These are phyloP conservation scores for Netelia inedita DNA, from an alignment of 2,888 invertebrate species.

Conservation along the genomic window DNA sequence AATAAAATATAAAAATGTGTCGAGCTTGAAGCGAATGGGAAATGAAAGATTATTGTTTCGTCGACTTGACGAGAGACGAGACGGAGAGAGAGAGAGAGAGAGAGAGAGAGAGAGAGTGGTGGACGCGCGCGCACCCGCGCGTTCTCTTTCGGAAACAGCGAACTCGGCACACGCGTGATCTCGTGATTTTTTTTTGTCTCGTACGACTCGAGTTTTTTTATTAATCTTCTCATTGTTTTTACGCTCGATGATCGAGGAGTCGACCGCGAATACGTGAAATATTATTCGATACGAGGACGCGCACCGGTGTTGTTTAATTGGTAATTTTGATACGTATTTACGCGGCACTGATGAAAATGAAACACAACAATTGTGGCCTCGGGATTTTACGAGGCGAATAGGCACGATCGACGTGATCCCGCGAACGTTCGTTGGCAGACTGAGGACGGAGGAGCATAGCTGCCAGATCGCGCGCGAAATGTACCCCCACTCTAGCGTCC, in stretches of 20 bases:
- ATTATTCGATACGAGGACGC: neutral
- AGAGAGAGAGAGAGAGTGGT: slow-evolving; percentile 16
- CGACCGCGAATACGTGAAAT: neutral
- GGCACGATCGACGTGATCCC: slow-evolving; percentile 7
- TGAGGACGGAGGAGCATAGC: slow-evolving; percentile 56
- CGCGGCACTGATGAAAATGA: neutral
- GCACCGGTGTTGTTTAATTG: neutral
- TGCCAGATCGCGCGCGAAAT: too few relatives aligned
- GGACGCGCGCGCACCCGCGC: slow-evolving; percentile 59
- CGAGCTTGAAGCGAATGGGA: too few relatives aligned
- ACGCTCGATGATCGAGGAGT: neutral
- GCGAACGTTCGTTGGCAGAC: slow-evolving; percentile 38
- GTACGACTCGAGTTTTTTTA: neutral
- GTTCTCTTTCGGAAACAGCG: slow-evolving; percentile 52
- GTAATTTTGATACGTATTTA: neutral
- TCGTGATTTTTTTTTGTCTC: slow-evolving; percentile 6
- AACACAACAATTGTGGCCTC: too few relatives aligned
- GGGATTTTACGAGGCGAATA: neutral
- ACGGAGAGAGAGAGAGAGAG: neutral
- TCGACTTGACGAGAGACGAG: neutral
- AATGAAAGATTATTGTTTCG: neutral
- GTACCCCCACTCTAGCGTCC: too few relatives aligned
- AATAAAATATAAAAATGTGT: neutral
- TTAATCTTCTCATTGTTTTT: neutral
- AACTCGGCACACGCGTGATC: slow-evolving; percentile 50